phyloP scores from a whole-genome alignment of 2,113 vertebrate species.

The Tragelaphus buxtoni region DNA sequence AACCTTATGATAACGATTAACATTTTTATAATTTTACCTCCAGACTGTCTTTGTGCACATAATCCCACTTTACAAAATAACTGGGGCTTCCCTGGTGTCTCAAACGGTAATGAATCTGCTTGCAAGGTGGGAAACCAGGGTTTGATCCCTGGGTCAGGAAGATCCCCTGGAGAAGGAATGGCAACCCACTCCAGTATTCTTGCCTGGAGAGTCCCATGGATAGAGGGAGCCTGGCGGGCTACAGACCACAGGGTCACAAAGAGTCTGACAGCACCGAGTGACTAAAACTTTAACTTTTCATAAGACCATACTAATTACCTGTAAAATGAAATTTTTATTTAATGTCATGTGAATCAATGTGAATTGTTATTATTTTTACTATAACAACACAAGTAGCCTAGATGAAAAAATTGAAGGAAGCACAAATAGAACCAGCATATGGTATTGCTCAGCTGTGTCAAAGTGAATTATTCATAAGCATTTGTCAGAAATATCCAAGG shows the following conservation, averaged over 20 bases:
- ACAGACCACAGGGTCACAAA: neutral
- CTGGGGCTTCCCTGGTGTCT: neutral
- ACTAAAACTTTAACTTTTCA: neutral
- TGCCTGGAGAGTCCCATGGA: neutral
- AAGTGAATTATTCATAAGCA: slow-evolving; percentile 71
- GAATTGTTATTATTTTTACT: slow-evolving; percentile 54
- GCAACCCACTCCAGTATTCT: neutral
- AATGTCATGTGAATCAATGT: slow-evolving; percentile 3
- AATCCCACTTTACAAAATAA: neutral
- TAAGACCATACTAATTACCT: neutral
- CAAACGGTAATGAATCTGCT: neutral
- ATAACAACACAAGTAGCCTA: slow-evolving; percentile 39
- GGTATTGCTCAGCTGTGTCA: slow-evolving; percentile 56
- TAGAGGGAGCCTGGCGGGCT: neutral
- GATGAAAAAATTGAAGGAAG: slow-evolving; percentile 36
- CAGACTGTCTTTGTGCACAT: neutral
- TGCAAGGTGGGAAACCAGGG: neutral
- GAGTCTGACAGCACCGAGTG: neutral
- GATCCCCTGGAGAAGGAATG: neutral
- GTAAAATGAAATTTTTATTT: slow-evolving; percentile 39
- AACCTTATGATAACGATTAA: neutral
- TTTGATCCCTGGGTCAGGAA: neutral
- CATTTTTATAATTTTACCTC: neutral
- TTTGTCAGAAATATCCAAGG: slow-evolving; percentile 68
- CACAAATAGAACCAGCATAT: slow-evolving; percentile 55